Percentiles rank a stretch among this genome's conserved stretches.
phyloP scores from a whole-genome alignment of 2,797 vertebrate species.

The Acridotheres tristis region DNA sequence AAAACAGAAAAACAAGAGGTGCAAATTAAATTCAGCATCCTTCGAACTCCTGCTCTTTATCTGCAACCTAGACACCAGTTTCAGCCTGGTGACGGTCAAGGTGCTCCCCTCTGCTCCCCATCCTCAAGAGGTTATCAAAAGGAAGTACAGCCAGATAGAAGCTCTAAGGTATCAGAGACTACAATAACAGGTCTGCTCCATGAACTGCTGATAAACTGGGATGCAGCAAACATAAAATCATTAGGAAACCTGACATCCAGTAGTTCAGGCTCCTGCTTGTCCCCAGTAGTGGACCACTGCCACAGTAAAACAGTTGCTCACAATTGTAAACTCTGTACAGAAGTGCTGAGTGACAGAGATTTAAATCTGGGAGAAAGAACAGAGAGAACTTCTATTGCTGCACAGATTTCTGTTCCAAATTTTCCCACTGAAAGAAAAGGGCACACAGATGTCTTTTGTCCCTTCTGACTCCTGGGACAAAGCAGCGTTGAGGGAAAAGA shows the following conservation, averaged over 20 bases:
- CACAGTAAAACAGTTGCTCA: not conserved
- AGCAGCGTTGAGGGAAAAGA: not conserved
- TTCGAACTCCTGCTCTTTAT: not conserved
- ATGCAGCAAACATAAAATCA: not conserved
- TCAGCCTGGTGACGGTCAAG: not conserved
- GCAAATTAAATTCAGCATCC: not conserved
- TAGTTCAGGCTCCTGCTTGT: not conserved
- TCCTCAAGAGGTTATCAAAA: not conserved
- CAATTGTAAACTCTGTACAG: not conserved
- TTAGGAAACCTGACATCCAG: not conserved
- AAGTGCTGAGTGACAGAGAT: not conserved
- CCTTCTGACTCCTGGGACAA: not conserved
- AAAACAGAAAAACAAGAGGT: not conserved
- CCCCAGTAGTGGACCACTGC: not conserved
- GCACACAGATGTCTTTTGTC: not conserved
- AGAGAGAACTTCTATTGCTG: not conserved
- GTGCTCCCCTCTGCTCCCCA: not conserved
- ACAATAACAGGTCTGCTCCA: not conserved
- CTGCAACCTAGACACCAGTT: not conserved
- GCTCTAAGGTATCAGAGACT: not conserved
- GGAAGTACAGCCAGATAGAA: rapidly evolving
- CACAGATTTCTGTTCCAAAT: not conserved
- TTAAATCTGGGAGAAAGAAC: not conserved
- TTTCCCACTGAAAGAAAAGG: not conserved
- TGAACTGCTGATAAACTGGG: not conserved